Conservation (phyloP, 2,888 invertebrate genomes). For the Cosmopolites sordidus region DNA sequence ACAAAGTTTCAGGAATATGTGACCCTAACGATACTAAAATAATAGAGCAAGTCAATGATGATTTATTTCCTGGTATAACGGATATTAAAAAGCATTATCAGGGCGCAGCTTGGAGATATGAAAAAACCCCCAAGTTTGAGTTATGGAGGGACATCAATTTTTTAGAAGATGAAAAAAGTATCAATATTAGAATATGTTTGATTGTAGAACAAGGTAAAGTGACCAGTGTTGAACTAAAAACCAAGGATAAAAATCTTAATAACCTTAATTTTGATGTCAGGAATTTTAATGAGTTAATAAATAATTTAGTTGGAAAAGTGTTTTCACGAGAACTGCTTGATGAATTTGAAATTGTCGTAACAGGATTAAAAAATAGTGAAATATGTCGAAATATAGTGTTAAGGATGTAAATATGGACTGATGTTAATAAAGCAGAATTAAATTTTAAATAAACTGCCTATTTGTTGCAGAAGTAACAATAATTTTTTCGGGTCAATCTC, state of each 20-base stretch:
- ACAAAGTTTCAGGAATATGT: background rate
- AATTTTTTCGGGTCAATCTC: too few species aligned
- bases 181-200: slow-evolving; percentile 44
- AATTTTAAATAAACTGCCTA: too few species aligned
- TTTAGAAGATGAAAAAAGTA: slow-evolving; percentile 54
- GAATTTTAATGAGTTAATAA: slow-evolving; percentile 59
- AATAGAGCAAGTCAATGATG: slow-evolving; percentile 17
- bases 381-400: slow-evolving; percentile 29
- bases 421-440: too few species aligned
- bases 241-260: slow-evolving; percentile 56
- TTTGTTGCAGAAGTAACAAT: too few species aligned
- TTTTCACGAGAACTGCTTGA: slow-evolving; percentile 61
- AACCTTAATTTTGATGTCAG: slow-evolving; percentile 57
- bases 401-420: too few species aligned
- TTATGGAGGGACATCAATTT: slow-evolving; percentile 49
- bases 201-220: slow-evolving; percentile 62
- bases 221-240: slow-evolving; percentile 32
- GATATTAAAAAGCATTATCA: slow-evolving; percentile 64
- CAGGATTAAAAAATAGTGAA: slow-evolving; percentile 40
- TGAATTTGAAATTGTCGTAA: slow-evolving; percentile 51
- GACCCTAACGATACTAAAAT: slow-evolving; percentile 23
- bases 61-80: slow-evolving; percentile 56
- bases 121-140: slow-evolving; percentile 80
- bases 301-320: slow-evolving; percentile 58
- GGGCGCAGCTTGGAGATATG: slow-evolving; percentile 85